phyloP scores from a whole-genome alignment of 2,888 invertebrate genomes.

The Troglohyphantes excavatus region DNA sequence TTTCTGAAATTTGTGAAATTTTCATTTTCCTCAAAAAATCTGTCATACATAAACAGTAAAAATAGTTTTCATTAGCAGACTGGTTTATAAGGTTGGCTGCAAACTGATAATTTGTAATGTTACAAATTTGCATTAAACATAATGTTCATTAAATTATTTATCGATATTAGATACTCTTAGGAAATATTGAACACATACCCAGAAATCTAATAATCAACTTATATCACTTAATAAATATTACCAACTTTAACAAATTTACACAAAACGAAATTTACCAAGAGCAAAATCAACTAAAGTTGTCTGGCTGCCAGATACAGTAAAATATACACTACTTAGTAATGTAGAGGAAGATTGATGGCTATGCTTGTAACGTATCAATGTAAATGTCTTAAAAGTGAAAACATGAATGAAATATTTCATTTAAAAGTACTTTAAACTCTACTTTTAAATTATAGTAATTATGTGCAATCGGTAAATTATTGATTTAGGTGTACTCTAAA shows the following conservation, averaged over 20 bases:
- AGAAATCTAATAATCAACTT: constrained; percentile 24
- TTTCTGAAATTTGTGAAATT: not conserved
- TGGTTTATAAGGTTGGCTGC: not conserved
- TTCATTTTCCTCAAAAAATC: not conserved
- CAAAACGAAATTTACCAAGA: constrained; percentile 49
- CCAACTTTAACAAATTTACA: constrained; percentile 22
- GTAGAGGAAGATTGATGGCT: constrained; percentile 21
- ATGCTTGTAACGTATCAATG: not conserved
- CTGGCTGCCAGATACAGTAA: constrained; percentile 16
- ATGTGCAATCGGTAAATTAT: too few relatives aligned
- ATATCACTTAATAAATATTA: constrained; percentile 51
- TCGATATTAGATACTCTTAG: not conserved
- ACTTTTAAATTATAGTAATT: too few relatives aligned
- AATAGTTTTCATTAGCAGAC: constrained; percentile 7
- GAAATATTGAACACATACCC: constrained; percentile 30
- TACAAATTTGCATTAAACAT: not conserved
- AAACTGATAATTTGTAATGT: not conserved
- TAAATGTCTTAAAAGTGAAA: too few relatives aligned
- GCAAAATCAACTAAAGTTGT: constrained; percentile 46
- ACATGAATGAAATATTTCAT: too few relatives aligned
- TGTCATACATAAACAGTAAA: not conserved
- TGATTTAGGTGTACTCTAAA: too few relatives aligned
- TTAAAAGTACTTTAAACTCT: too few relatives aligned
- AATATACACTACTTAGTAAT: constrained; percentile 12
- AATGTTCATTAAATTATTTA: not conserved